phyloP scores from a whole-genome alignment of 2,113 vertebrate genomes.

The chimpanzee (Pan troglodytes) region NHGRI_mPanTro3-v2.1_pri NC_072409.2:27087001-27087500 shows the following conservation, averaged over 20 bases:
- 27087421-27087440: slow-evolving; percentile 21
- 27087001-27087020: neutral
- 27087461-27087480: neutral
- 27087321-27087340: slow-evolving; percentile 2
- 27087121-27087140: neutral
- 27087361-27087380: neutral
- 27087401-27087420: neutral
- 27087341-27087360: slow-evolving; percentile 36
- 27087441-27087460: neutral
- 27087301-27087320: slow-evolving; percentile 33
- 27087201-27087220: neutral
- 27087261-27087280: neutral
- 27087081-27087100: neutral
- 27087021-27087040: neutral
- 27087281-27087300: neutral
- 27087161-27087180: neutral
- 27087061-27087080: neutral
- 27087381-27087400: neutral
- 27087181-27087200: neutral
- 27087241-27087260: neutral
- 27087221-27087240: neutral
- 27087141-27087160: neutral
- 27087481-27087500: neutral
- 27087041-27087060: neutral
- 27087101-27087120: neutral